Conservation (phyloP, 2,888 invertebrate genomes). For the Atrina japonica region DNA sequence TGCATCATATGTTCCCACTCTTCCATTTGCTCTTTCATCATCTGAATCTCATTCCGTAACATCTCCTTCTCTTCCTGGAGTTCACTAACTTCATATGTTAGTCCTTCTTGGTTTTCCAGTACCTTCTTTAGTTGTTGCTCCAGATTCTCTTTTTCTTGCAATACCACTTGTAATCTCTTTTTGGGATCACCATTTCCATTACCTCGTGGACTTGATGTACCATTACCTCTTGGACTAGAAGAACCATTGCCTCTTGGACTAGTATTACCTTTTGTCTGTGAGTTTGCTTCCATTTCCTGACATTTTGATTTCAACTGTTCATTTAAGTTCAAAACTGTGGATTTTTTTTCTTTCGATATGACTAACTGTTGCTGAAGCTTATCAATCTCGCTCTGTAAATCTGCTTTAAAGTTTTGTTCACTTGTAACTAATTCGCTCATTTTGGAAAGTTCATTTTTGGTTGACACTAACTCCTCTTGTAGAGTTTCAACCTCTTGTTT, state of each 20-base stretch:
- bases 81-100: constrained; percentile 63
- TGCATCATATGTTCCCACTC: constrained; percentile 77
- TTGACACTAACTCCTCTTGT: constrained; percentile 7
- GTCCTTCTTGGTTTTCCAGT: constrained; percentile 52
- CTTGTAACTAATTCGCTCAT: constrained; percentile 1
- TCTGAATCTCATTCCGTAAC: constrained; percentile 48
- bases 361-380: constrained; percentile 4
- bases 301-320: constrained; percentile 40
- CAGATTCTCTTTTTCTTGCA: constrained; percentile 28
- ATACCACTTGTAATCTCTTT: constrained; percentile 16
- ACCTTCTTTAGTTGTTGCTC: constrained; percentile 33
- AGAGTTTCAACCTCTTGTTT: constrained; percentile 34
- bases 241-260: constrained; percentile 25
- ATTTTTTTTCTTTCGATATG: constrained; percentile 14
- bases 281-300: constrained; percentile 39
- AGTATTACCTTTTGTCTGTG: not conserved
- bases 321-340: not conserved
- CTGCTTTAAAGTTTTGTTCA: constrained; percentile 32
- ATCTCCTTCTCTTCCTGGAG: constrained; percentile 64
- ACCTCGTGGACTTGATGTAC: constrained; percentile 1
- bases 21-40: constrained; percentile 57
- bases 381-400: constrained; percentile 26
- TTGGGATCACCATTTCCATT: constrained; percentile 16
- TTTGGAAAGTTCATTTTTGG: constrained; percentile 13
- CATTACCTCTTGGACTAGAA: not conserved